Evolutionary conservation across 2,888 invertebrate species (phyloP).

Genomic region (Drosophila borborema): DNA sequence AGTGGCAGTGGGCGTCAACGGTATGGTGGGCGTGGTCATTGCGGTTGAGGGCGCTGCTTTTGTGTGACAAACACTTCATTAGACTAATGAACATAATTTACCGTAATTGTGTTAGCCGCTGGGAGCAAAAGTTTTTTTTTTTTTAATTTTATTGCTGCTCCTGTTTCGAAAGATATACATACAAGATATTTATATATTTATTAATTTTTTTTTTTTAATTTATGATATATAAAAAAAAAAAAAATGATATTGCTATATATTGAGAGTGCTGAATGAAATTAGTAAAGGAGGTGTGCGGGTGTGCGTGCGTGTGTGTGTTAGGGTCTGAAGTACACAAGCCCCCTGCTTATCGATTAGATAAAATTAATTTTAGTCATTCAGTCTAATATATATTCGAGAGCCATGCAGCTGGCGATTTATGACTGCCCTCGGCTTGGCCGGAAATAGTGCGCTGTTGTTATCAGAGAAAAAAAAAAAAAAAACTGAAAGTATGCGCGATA

Average conservation of each 20-base stretch:
- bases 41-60: slow-evolving; percentile 23
- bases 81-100: slow-evolving; percentile 78
- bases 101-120: slow-evolving; percentile 57
- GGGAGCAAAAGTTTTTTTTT: slow-evolving; percentile 39
- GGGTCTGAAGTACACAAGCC: slow-evolving; percentile 37
- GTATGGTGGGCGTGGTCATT: slow-evolving; percentile 15
- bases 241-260: slow-evolving; percentile 27
- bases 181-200: neutral
- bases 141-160: neutral
- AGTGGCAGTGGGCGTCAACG: slow-evolving; percentile 1
- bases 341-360: slow-evolving; percentile 76
- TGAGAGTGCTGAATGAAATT: slow-evolving; percentile 43
- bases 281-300: neutral
- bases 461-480: slow-evolving; percentile 45
- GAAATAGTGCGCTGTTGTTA: slow-evolving; percentile 61
- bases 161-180: neutral
- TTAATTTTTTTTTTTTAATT: slow-evolving; percentile 2
- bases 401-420: slow-evolving; percentile 27
- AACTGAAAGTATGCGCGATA: slow-evolving; percentile 71
- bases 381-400: slow-evolving; percentile 36
- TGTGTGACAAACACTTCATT: slow-evolving; percentile 72
- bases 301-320: neutral
- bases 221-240: neutral
- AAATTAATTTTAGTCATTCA: slow-evolving; percentile 75
- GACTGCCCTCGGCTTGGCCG: slow-evolving; percentile 75